phyloP scores from a whole-genome alignment of 2,113 vertebrate species.

The Phrynosoma platyrhinos region DNA sequence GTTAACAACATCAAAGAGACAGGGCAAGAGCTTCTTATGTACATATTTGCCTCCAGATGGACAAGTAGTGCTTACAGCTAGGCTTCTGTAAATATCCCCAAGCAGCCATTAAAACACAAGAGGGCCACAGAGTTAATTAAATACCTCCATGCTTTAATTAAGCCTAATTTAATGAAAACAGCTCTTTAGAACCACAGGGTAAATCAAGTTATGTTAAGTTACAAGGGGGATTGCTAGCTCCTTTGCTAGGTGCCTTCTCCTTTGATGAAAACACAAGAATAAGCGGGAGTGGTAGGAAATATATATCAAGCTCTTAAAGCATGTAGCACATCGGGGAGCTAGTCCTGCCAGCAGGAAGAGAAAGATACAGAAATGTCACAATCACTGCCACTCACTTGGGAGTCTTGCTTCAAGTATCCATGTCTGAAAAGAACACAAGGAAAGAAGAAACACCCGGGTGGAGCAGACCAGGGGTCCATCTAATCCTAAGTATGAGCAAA shows the following conservation, averaged over 20 bases:
- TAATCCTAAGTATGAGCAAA: not conserved
- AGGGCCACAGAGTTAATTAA: slow-evolving; percentile 52
- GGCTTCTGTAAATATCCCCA: slow-evolving; percentile 24
- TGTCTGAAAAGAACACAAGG: not conserved
- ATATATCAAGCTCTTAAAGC: no score
- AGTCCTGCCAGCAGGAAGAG: not conserved
- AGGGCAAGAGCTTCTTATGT: not conserved
- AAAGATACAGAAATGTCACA: not conserved
- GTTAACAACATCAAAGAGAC: not conserved
- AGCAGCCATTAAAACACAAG: slow-evolving; percentile 31
- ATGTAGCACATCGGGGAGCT: no score
- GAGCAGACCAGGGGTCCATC: not conserved
- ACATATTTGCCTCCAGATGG: not conserved
- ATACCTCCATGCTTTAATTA: slow-evolving; percentile 53
- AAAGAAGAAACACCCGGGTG: not conserved
- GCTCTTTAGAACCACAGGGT: slow-evolving; percentile 21
- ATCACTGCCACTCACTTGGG: not conserved
- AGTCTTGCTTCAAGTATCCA: not conserved
- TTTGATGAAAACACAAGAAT: not conserved
- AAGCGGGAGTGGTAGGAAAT: not conserved
- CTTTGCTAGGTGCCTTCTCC: not conserved
- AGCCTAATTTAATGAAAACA: slow-evolving; percentile 48
- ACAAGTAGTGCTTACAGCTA: not conserved
- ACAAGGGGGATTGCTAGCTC: slow-evolving; percentile 23
- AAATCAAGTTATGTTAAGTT: slow-evolving; percentile 18